These are phyloP conservation scores for Galeruca laticollis DNA, from an alignment of 2,888 invertebrate genomes.

Conservation along the genomic window DNA sequence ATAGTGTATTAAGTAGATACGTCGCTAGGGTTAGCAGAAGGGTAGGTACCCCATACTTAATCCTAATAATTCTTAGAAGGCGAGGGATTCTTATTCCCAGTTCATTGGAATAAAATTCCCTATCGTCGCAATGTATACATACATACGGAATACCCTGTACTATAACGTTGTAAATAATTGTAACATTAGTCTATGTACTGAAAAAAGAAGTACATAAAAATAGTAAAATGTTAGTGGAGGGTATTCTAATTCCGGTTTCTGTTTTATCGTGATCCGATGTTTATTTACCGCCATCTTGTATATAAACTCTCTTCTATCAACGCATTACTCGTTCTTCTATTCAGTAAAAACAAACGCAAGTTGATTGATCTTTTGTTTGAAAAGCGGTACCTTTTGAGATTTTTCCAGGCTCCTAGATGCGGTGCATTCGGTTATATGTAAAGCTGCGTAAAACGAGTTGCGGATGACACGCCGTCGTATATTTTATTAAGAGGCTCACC, in stretches of 20 bases:
- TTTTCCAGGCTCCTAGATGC: conserved; percentile 20
- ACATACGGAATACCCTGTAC: too few relatives aligned
- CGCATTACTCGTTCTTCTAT: conserved; percentile 14
- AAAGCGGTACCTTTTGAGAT: conserved; percentile 28
- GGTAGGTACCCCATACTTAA: too few relatives aligned
- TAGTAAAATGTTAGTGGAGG: neutral
- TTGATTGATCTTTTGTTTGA: conserved; percentile 17
- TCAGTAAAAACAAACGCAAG: conserved; percentile 14
- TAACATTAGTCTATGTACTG: too few relatives aligned
- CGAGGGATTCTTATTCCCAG: too few relatives aligned
- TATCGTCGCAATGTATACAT: too few relatives aligned
- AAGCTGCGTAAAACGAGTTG: conserved; percentile 59
- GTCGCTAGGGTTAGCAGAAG: too few relatives aligned
- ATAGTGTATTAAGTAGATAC: too few relatives aligned
- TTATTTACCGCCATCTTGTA: conserved; percentile 12
- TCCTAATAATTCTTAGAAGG: too few relatives aligned
- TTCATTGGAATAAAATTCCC: too few relatives aligned
- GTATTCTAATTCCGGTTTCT: neutral
- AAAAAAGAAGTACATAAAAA: too few relatives aligned
- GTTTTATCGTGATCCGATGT: conserved; percentile 7
- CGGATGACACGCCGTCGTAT: conserved; percentile 61
- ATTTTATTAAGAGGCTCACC: conserved; percentile 67
- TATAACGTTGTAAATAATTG: too few relatives aligned
- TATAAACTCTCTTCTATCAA: conserved; percentile 10
- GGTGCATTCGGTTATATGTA: conserved; percentile 32